Conservation (phyloP, 2,888 invertebrate genomes). For the Dryomyza anilis region DNA sequence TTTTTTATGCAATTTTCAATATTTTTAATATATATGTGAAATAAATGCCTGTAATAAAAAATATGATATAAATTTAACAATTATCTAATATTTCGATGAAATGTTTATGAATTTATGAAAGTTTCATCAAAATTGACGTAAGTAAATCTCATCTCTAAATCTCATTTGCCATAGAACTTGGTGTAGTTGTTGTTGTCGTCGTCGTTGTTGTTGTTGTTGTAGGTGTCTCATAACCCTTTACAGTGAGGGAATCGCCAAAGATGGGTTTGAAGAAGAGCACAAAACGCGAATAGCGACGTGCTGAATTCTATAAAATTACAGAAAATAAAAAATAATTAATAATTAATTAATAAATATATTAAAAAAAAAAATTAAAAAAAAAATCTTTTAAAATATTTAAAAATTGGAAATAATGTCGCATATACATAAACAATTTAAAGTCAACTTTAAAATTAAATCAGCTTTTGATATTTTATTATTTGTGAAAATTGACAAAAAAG, state of each 20-base stretch:
- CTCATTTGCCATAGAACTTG: conserved; percentile 35
- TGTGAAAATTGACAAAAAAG: no score
- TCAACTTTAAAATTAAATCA: no score
- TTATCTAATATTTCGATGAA: background rate
- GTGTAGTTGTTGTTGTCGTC: conserved; percentile 36
- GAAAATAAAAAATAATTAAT: background rate
- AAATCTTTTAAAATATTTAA: no score
- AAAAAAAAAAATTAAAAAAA: no score
- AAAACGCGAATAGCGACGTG: conserved; percentile 74
- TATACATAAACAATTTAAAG: no score
- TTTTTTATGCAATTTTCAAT: background rate
- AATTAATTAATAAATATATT: no score
- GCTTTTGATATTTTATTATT: no score
- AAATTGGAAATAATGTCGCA: no score
- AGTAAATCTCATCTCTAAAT: no score
- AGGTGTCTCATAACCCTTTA: conserved; percentile 69
- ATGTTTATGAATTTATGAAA: background rate
- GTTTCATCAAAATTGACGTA: no score
- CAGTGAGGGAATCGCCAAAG: conserved; percentile 74
- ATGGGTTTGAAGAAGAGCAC: conserved; percentile 77
- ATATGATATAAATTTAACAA: background rate
- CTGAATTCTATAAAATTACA: conserved; percentile 71
- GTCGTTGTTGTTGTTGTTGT: conserved; percentile 48
- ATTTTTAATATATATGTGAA: background rate
- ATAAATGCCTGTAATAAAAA: background rate